Evolutionary conservation across 2,888 invertebrate species (phyloP).

Genomic region (Melinaea marsaeus): DNA sequence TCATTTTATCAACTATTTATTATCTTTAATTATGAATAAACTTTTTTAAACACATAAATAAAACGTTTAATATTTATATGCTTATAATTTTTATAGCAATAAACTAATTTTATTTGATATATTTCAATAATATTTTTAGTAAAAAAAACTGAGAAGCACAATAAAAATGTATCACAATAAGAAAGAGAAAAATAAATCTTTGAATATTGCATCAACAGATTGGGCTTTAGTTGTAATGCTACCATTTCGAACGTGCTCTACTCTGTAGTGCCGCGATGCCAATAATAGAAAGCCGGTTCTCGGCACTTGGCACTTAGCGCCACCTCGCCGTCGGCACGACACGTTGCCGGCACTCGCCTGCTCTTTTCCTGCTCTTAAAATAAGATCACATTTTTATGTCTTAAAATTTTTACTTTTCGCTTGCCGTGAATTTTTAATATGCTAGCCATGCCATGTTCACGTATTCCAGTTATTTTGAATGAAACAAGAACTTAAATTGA

Average conservation of each 20-base stretch:
- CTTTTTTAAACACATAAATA: too few relatives aligned
- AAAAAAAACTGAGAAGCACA: neutral
- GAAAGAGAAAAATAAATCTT: neutral
- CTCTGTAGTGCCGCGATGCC: neutral
- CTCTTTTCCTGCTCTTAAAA: constrained; percentile 20
- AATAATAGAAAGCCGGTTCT: neutral
- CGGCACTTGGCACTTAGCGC: neutral
- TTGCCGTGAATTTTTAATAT: constrained; percentile 19
- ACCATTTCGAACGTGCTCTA: neutral
- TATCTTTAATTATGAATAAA: too few relatives aligned
- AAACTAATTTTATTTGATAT: neutral
- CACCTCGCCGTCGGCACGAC: neutral
- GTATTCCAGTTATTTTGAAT: constrained; percentile 13
- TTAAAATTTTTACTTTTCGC: constrained; percentile 14
- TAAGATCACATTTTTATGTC: constrained; percentile 9
- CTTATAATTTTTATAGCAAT: too few relatives aligned
- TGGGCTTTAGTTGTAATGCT: neutral
- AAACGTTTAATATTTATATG: too few relatives aligned
- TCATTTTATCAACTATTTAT: too few relatives aligned
- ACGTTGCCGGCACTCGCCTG: neutral
- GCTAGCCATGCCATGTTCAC: constrained; percentile 12
- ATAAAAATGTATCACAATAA: neutral
- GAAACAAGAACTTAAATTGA: constrained; percentile 18
- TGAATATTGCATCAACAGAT: neutral
- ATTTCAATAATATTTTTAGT: neutral